Evolutionary conservation across 2,888 invertebrate genomes (phyloP).

Genomic region (Ecliptopera silaceata): DNA sequence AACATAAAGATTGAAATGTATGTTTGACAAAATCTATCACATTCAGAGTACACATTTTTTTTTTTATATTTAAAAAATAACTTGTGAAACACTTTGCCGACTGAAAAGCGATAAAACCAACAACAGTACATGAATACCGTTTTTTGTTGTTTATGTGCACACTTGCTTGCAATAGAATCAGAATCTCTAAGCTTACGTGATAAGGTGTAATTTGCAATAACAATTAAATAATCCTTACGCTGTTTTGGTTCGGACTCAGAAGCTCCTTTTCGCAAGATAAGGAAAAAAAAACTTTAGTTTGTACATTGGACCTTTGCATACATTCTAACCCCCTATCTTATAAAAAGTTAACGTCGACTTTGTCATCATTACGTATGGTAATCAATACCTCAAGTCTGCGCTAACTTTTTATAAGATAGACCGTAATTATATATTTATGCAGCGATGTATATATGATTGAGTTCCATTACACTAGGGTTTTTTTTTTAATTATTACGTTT

Average conservation of each 20-base stretch:
- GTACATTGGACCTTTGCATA: constrained; percentile 72
- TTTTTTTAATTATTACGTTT: no score
- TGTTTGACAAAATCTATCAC: background rate
- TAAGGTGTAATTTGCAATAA: constrained; percentile 41
- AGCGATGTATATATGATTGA: constrained; percentile 4
- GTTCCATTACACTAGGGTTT: background rate
- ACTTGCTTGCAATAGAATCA: constrained; percentile 17
- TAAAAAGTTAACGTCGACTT: no score
- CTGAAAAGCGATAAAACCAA: background rate
- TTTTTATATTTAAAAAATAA: background rate
- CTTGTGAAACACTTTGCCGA: background rate
- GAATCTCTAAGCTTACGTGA: constrained; percentile 34
- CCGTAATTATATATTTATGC: background rate
- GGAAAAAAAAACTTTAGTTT: constrained; percentile 48
- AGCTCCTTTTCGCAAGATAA: constrained; percentile 66
- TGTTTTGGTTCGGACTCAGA: constrained; percentile 67
- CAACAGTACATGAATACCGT: background rate
- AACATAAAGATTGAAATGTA: no score
- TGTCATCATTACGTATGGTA: no score
- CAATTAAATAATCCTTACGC: constrained; percentile 63
- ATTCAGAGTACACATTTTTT: background rate
- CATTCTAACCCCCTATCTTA: background rate
- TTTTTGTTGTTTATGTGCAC: constrained; percentile 2
- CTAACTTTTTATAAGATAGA: no score
- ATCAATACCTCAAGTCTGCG: no score